These are phyloP conservation scores for Magallana angulata DNA, from an alignment of 1,140 invertebrate species.

Conservation along the genomic window DNA sequence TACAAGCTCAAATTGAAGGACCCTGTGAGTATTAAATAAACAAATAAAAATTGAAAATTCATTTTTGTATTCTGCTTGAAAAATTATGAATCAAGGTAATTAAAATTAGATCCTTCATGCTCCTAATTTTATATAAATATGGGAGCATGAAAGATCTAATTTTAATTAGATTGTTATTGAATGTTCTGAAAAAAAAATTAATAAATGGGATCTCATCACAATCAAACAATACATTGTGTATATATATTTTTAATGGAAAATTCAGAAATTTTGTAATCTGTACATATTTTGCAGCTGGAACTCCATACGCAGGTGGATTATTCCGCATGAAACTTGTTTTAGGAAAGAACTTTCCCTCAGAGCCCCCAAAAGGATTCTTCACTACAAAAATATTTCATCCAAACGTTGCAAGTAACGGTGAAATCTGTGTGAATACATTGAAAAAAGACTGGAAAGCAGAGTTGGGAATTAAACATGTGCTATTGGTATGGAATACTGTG, in stretches of 20 bases:
- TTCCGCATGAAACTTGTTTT: constrained; percentile 93
- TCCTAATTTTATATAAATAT: too few species aligned
- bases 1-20: constrained; percentile 93
- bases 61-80: too few species aligned
- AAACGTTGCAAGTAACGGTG: constrained; percentile 95
- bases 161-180: too few species aligned
- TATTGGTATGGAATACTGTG: constrained; percentile 84
- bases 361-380: constrained; percentile 96
- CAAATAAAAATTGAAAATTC: background rate
- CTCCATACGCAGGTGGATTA: constrained; percentile 78
- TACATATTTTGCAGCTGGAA: constrained; percentile 75
- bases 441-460: constrained; percentile 98
- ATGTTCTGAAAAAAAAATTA: too few species aligned
- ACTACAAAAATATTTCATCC: constrained; percentile 98
- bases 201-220: too few species aligned
- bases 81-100: too few species aligned
- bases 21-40: constrained; percentile 83
- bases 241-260: too few species aligned
- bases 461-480: constrained; percentile 96
- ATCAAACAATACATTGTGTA: too few species aligned
- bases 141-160: too few species aligned
- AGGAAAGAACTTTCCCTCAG: constrained; percentile 94
- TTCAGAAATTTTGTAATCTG: too few species aligned
- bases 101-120: too few species aligned
- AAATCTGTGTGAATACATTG: constrained; percentile 98